phyloP scores from a whole-genome alignment of 2,888 invertebrate genomes.

The Dione vanillae region DNA sequence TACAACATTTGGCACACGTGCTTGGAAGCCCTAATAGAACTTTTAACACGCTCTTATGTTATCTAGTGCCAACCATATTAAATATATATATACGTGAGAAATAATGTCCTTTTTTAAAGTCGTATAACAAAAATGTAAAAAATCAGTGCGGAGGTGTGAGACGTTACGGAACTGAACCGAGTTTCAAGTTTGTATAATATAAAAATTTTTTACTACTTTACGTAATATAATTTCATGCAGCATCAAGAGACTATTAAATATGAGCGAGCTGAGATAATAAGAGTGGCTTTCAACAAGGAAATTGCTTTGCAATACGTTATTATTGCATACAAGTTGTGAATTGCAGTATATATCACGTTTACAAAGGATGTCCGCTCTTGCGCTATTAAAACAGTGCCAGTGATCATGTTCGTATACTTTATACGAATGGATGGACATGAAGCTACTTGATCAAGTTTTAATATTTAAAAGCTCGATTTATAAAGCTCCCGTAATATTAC shows the following conservation, averaged over 20 bases:
- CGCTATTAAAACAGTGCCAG: conserved; percentile 27
- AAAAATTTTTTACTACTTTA: neutral
- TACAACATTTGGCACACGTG: no score
- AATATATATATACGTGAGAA: no score
- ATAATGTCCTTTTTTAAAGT: no score
- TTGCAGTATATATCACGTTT: conserved; percentile 1
- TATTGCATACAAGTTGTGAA: conserved; percentile 28
- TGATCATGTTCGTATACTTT: conserved; percentile 1
- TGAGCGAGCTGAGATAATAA: conserved; percentile 29
- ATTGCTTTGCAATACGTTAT: conserved; percentile 30
- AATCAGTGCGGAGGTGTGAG: neutral
- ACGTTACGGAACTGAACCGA: neutral
- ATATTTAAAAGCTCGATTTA: conserved; percentile 3
- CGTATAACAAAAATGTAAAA: neutral
- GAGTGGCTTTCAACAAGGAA: conserved; percentile 35
- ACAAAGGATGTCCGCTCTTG: conserved; percentile 26
- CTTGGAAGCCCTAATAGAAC: no score
- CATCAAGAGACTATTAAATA: conserved; percentile 29
- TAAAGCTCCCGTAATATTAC: neutral
- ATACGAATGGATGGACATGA: neutral
- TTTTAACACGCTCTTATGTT: no score
- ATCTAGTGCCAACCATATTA: no score
- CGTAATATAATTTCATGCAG: conserved; percentile 28
- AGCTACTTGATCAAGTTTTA: conserved; percentile 5
- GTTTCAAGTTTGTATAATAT: conserved; percentile 16